phyloP scores from a whole-genome alignment of 1,140 invertebrate genomes.

The Telenomus remus region DNA sequence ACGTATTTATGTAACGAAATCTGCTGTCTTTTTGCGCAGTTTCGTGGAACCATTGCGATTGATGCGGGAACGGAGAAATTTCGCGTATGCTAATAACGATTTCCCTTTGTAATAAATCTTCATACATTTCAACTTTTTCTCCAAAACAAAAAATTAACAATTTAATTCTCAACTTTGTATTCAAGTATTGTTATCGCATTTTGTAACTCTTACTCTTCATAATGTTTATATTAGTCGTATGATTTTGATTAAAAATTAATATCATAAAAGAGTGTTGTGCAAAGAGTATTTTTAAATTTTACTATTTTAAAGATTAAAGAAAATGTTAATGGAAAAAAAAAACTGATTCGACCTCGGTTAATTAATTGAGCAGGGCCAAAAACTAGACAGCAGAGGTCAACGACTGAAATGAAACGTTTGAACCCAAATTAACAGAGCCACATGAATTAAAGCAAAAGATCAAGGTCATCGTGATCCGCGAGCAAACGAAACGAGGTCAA shows the following conservation, averaged over 20 bases:
- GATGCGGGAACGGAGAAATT: background rate
- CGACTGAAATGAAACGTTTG: slow-evolving; percentile 19
- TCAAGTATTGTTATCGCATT: too few species aligned
- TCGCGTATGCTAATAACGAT: slow-evolving; percentile 1
- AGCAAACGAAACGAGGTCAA: slow-evolving; percentile 37
- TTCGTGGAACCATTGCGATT: slow-evolving; percentile 10
- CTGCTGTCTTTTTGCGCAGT: slow-evolving; percentile 5
- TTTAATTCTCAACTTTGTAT: too few species aligned
- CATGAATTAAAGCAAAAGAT: slow-evolving; percentile 28
- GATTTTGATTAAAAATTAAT: too few species aligned
- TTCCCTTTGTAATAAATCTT: too few species aligned
- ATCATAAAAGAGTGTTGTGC: too few species aligned
- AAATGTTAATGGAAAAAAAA: too few species aligned
- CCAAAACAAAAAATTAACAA: too few species aligned
- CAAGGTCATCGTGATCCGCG: slow-evolving; percentile 32
- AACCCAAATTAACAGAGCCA: slow-evolving; percentile 3
- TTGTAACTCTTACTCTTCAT: too few species aligned
- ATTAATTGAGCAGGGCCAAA: slow-evolving; percentile 22
- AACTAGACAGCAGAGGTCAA: slow-evolving; percentile 24
- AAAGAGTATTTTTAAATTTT: too few species aligned
- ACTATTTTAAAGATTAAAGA: too few species aligned
- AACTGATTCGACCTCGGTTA: slow-evolving; percentile 36
- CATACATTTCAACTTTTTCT: too few species aligned
- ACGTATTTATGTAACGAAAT: slow-evolving; percentile 9
- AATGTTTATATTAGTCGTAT: too few species aligned